These are phyloP conservation scores for Hafferia zeledoni DNA, from an alignment of 2,797 vertebrate species.

Conservation along the genomic window DNA sequence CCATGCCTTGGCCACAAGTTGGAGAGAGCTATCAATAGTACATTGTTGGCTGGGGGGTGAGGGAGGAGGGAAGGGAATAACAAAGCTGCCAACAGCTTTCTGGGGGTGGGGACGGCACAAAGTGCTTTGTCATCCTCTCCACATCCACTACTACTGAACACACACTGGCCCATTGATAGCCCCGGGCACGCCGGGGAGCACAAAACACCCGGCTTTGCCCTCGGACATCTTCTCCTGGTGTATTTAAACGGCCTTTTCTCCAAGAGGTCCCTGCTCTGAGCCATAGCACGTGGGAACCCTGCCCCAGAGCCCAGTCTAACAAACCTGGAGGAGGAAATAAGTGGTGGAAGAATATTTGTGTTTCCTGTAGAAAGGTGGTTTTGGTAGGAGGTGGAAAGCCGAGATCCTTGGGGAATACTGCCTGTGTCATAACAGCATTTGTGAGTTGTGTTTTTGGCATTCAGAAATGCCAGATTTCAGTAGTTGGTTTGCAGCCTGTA, in stretches of 20 bases:
- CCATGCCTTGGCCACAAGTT: background rate
- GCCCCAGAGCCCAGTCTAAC: background rate
- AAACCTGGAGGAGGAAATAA: background rate
- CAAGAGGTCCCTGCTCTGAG: background rate
- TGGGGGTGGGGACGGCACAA: conserved; percentile 18
- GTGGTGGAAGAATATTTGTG: background rate
- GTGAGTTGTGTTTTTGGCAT: background rate
- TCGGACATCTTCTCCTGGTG: background rate
- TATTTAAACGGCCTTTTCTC: background rate
- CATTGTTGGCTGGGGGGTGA: conserved; percentile 42
- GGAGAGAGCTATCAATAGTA: conserved; percentile 50
- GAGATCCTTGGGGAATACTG: background rate
- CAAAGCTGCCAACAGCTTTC: conserved; percentile 56
- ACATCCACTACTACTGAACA: conserved; percentile 38
- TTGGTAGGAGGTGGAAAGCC: background rate
- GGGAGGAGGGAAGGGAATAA: conserved; percentile 46
- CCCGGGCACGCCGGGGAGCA: background rate
- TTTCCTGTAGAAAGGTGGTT: background rate
- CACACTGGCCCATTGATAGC: conserved; percentile 56
- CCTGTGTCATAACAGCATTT: accelerated
- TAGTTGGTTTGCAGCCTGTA: background rate
- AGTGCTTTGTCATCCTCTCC: conserved; percentile 50
- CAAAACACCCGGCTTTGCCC: background rate
- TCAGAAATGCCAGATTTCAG: background rate
- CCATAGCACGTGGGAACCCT: background rate